Evolutionary conservation across 1,140 invertebrate species (phyloP).

Genomic region (Panagrolaimus sp.): DNA sequence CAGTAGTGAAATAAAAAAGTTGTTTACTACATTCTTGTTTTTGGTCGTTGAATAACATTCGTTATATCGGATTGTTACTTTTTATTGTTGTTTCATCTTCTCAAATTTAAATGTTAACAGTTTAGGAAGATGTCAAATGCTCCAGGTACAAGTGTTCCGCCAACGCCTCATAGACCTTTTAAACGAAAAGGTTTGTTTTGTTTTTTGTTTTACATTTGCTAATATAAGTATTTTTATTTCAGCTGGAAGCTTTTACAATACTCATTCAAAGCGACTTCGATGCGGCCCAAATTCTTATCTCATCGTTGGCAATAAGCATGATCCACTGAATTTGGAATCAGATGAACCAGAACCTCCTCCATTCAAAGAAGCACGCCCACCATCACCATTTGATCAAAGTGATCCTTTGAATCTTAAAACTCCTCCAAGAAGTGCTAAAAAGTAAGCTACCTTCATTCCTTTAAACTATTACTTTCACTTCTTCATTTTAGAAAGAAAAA

Average conservation of each 20-base stretch:
- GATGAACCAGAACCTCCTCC: conserved; percentile 1
- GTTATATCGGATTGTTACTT: background rate
- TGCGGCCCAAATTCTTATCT: conserved; percentile 9
- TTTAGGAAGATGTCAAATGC: background rate
- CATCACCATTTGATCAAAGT: conserved; percentile 3
- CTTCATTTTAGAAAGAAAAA: too few species aligned
- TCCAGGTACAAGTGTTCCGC: conserved; percentile 3
- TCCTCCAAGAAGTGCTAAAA: background rate
- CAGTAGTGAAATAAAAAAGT: background rate
- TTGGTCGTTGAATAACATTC: background rate
- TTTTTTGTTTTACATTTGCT: too few species aligned
- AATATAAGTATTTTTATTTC: background rate
- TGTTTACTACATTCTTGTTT: background rate
- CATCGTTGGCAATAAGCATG: conserved; percentile 19
- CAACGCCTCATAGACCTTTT: background rate
- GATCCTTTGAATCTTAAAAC: conserved; percentile 37
- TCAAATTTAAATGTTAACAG: background rate
- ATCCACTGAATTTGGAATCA: conserved; percentile 20
- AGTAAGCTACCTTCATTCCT: too few species aligned
- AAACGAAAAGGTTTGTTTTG: background rate
- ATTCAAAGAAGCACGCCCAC: too few species aligned
- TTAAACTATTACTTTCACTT: too few species aligned
- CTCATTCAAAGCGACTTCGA: background rate
- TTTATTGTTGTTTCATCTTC: background rate
- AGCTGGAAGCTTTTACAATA: background rate